These are phyloP conservation scores for Acanthurus leucopareius DNA, from an alignment of 2,797 vertebrate species.

Conservation along the genomic window DNA sequence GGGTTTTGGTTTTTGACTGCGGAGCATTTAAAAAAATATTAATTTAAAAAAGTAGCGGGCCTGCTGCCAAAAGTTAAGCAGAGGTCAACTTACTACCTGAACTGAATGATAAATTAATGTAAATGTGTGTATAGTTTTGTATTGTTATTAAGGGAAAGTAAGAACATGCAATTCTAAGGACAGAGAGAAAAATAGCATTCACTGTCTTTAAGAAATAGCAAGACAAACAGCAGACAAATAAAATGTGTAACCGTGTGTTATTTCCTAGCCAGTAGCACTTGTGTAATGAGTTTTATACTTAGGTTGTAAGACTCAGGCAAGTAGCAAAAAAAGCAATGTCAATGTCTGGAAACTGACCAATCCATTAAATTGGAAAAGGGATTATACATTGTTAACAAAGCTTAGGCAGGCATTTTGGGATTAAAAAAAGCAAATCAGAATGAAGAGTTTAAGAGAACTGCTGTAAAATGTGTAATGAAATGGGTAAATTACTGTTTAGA, in stretches of 20 bases:
- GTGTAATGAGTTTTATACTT: constrained; percentile 64
- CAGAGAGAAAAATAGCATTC: background rate
- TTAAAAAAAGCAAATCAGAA: constrained; percentile 43
- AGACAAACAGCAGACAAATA: constrained; percentile 8
- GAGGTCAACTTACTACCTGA: constrained; percentile 2
- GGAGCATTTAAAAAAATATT: too few relatives aligned
- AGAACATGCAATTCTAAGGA: background rate
- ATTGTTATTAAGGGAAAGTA: background rate
- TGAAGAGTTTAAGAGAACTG: constrained; percentile 45
- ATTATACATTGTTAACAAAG: constrained; percentile 70
- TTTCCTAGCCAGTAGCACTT: constrained; percentile 46
- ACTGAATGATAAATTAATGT: background rate
- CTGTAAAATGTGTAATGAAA: constrained; percentile 49
- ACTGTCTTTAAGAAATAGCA: constrained; percentile 23
- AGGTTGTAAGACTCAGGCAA: constrained; percentile 53
- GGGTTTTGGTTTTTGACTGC: background rate
- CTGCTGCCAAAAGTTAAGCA: too few relatives aligned
- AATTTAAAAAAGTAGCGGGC: too few relatives aligned
- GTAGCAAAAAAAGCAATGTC: constrained; percentile 62
- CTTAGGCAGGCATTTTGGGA: constrained; percentile 44
- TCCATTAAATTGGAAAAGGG: constrained; percentile 72
- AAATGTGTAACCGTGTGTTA: constrained; percentile 17
- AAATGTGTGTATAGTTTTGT: background rate
- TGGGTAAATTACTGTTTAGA: constrained; percentile 44
- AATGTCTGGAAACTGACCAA: constrained; percentile 69